Evolutionary conservation across 2,888 invertebrate genomes (phyloP).

Genomic region (Torymus aiolomorphi): DNA sequence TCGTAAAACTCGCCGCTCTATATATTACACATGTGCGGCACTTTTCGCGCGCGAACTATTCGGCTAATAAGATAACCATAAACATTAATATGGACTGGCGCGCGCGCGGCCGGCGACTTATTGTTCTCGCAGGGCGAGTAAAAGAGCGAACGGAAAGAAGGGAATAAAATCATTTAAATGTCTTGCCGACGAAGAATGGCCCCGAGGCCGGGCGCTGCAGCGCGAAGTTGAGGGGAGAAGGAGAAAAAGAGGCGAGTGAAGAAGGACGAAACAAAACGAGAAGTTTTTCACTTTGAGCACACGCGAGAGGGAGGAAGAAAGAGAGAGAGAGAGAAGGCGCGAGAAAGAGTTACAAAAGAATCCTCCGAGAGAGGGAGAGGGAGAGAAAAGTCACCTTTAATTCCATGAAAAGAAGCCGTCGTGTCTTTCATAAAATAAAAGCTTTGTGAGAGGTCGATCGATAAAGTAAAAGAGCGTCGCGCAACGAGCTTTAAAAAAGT

Average conservation of each 20-base stretch:
- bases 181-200: slow-evolving; percentile 35
- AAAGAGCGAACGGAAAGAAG: slow-evolving; percentile 7
- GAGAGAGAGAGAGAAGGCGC: neutral
- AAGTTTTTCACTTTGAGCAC: slow-evolving; percentile 47
- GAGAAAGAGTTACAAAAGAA: neutral
- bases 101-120: neutral
- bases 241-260: neutral
- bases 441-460: slow-evolving; percentile 44
- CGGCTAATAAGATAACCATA: slow-evolving; percentile 45
- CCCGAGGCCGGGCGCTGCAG: no score
- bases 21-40: no score
- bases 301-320: neutral
- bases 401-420: slow-evolving; percentile 52
- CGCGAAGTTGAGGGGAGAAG: neutral
- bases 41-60: neutral
- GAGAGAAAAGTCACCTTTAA: slow-evolving; percentile 48
- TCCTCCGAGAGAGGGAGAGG: slow-evolving; percentile 1
- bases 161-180: slow-evolving; percentile 50
- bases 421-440: slow-evolving; percentile 53
- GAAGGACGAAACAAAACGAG: slow-evolving; percentile 30
- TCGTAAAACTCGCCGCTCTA: no score
- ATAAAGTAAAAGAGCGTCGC: slow-evolving; percentile 54
- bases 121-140: neutral
- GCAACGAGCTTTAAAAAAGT: slow-evolving; percentile 53
- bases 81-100: slow-evolving; percentile 38